These are phyloP conservation scores for Oppia nitens DNA, from an alignment of 1,140 invertebrate species.

Conservation along the genomic window DNA sequence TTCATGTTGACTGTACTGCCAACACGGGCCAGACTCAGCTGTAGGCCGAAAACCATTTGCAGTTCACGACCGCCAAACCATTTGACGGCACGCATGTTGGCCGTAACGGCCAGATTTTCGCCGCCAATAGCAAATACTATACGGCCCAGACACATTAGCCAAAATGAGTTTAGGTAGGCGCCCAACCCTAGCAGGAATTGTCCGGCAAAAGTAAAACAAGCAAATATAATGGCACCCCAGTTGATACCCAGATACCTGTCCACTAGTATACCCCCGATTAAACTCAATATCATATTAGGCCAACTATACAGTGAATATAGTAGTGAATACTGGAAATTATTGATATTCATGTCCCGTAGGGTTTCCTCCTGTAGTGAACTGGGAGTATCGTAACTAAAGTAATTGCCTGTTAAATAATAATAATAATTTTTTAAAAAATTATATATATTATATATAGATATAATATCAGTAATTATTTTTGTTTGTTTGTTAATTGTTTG, in stretches of 20 bases:
- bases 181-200: slow-evolving; percentile 71
- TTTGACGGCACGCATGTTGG: slow-evolving; percentile 88
- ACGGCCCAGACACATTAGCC: slow-evolving; percentile 80
- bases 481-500: too few relatives aligned
- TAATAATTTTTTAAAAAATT: neutral
- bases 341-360: slow-evolving; percentile 57
- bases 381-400: slow-evolving; percentile 96
- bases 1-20: slow-evolving; percentile 89
- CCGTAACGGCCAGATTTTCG: slow-evolving; percentile 84
- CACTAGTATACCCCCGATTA: slow-evolving; percentile 88
- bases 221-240: slow-evolving; percentile 77
- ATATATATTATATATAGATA: too few relatives aligned
- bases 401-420: slow-evolving; percentile 50
- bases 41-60: slow-evolving; percentile 94
- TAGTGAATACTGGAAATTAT: slow-evolving; percentile 61
- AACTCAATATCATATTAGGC: slow-evolving; percentile 91
- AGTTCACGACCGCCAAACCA: slow-evolving; percentile 97
- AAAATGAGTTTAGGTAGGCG: slow-evolving; percentile 55
- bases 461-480: too few relatives aligned
- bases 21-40: slow-evolving; percentile 73
- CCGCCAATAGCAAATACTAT: slow-evolving; percentile 73
- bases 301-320: slow-evolving; percentile 93
- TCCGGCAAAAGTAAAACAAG: slow-evolving; percentile 59
- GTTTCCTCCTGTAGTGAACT: slow-evolving; percentile 76
- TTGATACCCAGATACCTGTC: slow-evolving; percentile 87